phyloP scores from a whole-genome alignment of 2,113 vertebrate species.

The Sinocyclocheilus anshuiensis region DNA sequence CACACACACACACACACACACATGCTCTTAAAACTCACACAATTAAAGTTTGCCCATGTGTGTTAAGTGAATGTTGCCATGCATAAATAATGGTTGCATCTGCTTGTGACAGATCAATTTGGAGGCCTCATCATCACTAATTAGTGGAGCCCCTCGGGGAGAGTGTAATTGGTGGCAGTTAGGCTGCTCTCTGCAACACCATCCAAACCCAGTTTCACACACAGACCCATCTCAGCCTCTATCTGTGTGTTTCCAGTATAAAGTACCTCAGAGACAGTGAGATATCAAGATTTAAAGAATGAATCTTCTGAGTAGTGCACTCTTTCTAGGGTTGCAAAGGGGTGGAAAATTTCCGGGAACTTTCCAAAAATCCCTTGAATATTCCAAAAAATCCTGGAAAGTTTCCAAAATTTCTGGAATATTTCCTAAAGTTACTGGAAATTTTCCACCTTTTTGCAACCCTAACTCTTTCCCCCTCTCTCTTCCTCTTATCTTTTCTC shows the following conservation, averaged over 20 bases:
- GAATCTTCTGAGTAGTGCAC: neutral
- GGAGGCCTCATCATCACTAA: constrained; percentile 44
- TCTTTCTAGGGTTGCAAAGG: too few species aligned
- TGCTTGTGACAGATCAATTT: constrained; percentile 46
- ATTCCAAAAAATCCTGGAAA: too few species aligned
- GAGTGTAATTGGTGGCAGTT: constrained; percentile 47
- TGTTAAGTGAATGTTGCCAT: constrained; percentile 31
- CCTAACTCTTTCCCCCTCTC: neutral
- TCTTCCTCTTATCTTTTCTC: neutral
- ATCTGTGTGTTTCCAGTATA: neutral
- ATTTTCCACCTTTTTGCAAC: too few species aligned
- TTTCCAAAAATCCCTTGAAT: too few species aligned
- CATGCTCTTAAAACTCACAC: constrained; percentile 19
- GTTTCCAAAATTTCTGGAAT: too few species aligned
- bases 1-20: neutral
- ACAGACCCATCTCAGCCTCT: neutral
- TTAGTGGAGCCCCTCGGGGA: constrained; percentile 29
- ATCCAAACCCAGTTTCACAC: constrained; percentile 14
- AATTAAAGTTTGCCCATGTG: constrained; percentile 12
- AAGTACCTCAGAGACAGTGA: neutral
- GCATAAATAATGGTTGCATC: constrained; percentile 43
- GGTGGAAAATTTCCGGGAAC: too few species aligned
- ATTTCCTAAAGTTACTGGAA: too few species aligned
- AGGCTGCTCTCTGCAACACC: constrained; percentile 19
- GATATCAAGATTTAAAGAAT: neutral